Percentiles rank a stretch among this genome's conserved stretches.
phyloP scores from a whole-genome alignment of 1,140 invertebrate genomes.

The Scaptomyza montana region DNA sequence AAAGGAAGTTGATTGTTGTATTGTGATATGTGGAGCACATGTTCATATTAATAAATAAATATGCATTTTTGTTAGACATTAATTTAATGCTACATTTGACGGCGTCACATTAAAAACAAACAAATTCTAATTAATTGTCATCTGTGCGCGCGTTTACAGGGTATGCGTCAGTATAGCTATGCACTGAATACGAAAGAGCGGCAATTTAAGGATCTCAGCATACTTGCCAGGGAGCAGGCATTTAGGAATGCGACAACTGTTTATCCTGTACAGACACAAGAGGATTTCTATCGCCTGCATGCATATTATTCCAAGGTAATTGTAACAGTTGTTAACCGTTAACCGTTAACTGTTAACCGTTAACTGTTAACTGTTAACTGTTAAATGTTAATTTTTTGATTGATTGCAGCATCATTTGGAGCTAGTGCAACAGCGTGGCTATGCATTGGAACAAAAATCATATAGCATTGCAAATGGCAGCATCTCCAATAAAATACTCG shows the following conservation, averaged over 20 bases:
- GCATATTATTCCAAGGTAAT: slow-evolving; percentile 87
- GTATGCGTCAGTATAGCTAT: slow-evolving; percentile 85
- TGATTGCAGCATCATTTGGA: slow-evolving; percentile 83
- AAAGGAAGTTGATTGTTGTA: slow-evolving; percentile 31
- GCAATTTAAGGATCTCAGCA: slow-evolving; percentile 84
- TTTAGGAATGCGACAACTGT: slow-evolving; percentile 87
- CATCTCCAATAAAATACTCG: slow-evolving; percentile 84
- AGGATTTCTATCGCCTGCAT: slow-evolving; percentile 89
- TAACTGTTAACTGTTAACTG: not conserved
- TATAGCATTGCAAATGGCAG: slow-evolving; percentile 81
- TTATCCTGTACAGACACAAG: slow-evolving; percentile 87
- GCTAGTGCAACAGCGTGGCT: slow-evolving; percentile 84
- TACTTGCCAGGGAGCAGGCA: slow-evolving; percentile 80
- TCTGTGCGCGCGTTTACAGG: slow-evolving; percentile 78
- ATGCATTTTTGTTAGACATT: not conserved
- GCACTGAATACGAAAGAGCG: slow-evolving; percentile 85
- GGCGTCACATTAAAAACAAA: slow-evolving; percentile 11
- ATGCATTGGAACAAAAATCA: slow-evolving; percentile 83
- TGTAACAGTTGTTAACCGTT: not conserved
- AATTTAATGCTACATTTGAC: slow-evolving; percentile 32
- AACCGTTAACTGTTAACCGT: slow-evolving; percentile 5
- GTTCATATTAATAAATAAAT: not conserved
- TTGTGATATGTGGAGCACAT: slow-evolving; percentile 29
- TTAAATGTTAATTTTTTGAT: not conserved
- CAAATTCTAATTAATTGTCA: not conserved